Percentiles rank a stretch among this genome's conserved stretches.
Evolutionary conservation across 2,797 vertebrate genomes (phyloP).

Genomic region (Clarias pachynema): DNA sequence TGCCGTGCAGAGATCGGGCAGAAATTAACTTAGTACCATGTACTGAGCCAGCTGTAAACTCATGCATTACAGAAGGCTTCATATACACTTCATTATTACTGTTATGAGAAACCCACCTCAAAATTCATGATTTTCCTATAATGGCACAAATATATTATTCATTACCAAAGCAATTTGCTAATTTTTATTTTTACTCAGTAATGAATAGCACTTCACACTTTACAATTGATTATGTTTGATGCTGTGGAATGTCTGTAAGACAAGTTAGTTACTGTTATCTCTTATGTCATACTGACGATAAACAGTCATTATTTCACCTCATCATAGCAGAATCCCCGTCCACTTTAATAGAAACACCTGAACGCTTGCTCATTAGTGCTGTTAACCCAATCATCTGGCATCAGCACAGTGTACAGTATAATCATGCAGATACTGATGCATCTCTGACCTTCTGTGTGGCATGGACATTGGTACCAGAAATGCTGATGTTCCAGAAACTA

Average conservation of each 20-base stretch:
- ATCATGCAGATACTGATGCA: no score
- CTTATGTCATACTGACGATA: not conserved
- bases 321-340: not conserved
- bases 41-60: not conserved
- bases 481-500: no score
- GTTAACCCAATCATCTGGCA: no score
- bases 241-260: not conserved
- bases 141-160: no score
- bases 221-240: not conserved
- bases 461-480: no score
- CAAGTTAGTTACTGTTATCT: not conserved
- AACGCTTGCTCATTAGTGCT: no score
- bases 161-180: not conserved
- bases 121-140: not conserved
- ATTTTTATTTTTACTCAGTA: not conserved
- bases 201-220: not conserved
- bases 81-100: not conserved
- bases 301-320: not conserved
- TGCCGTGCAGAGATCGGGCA: conserved; percentile 33
- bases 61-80: not conserved
- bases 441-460: no score
- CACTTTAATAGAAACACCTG: not conserved
- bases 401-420: no score
- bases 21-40: conserved; percentile 23
- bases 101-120: not conserved